Evolutionary conservation across 2,888 invertebrate genomes (phyloP).

Genomic region (Sesia apiformis): DNA sequence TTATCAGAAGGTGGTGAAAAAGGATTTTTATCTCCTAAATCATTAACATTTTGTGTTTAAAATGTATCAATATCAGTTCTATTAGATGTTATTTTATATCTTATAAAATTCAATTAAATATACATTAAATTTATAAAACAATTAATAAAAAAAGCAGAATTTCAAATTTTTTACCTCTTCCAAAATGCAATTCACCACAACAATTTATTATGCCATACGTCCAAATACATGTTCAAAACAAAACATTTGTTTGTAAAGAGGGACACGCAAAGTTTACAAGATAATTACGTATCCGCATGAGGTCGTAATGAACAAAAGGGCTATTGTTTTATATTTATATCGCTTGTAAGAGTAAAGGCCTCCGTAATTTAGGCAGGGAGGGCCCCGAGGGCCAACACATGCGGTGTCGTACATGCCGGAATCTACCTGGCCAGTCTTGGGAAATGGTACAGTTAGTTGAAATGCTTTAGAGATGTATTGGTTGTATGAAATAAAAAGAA

Average conservation of each 20-base stretch:
- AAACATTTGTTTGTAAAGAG: background rate
- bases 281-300: constrained; percentile 34
- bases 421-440: constrained; percentile 6
- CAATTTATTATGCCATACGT: background rate
- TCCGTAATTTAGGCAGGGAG: constrained; percentile 28
- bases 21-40: too few relatives aligned
- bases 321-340: constrained; percentile 52
- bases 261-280: constrained; percentile 5
- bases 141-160: too few relatives aligned
- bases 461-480: too few relatives aligned
- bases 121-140: too few relatives aligned
- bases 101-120: too few relatives aligned
- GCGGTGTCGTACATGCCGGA: constrained; percentile 11
- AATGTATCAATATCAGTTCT: too few relatives aligned
- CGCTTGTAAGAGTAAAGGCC: constrained; percentile 35
- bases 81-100: too few relatives aligned
- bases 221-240: background rate
- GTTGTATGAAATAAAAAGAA: too few relatives aligned
- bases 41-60: too few relatives aligned
- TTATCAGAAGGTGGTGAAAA: too few relatives aligned
- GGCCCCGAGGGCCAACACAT: constrained; percentile 21
- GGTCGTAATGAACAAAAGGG: constrained; percentile 35
- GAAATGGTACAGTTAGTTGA: constrained; percentile 1
- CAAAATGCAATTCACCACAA: background rate
- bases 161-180: background rate